Percentiles rank a stretch among this genome's conserved stretches.
These are phyloP conservation scores for Mohoua ochrocephala DNA, from an alignment of 2,113 vertebrate species.

Conservation along the genomic window DNA sequence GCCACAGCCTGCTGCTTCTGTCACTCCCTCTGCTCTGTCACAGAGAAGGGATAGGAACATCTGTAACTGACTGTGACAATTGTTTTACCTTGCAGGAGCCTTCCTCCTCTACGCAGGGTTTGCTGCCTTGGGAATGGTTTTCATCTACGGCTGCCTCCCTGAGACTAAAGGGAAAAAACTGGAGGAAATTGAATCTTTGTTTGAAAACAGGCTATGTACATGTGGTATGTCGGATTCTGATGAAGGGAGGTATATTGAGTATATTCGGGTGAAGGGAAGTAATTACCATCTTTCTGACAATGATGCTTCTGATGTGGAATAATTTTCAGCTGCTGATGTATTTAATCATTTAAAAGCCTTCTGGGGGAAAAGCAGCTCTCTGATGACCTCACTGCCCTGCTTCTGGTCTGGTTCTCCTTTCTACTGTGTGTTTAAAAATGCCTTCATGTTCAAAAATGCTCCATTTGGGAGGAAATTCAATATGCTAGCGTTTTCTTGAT, in stretches of 20 bases:
- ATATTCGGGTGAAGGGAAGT: conserved; percentile 97
- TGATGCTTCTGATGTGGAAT: conserved; percentile 95
- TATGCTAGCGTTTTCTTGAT: conserved; percentile 44
- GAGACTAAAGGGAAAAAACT: conserved; percentile 94
- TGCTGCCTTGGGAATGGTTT: conserved; percentile 85
- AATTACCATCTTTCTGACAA: conserved; percentile 99
- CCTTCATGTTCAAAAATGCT: conserved; percentile 59
- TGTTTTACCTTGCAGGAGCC: conserved; percentile 77
- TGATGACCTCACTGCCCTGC: conserved; percentile 73
- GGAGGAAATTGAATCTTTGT: conserved; percentile 95
- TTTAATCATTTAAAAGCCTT: conserved; percentile 69
- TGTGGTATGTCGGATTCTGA: conserved; percentile 91
- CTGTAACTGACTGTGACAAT: not conserved
- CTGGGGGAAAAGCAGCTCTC: conserved; percentile 64
- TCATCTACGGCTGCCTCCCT: conserved; percentile 92
- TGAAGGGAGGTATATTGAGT: conserved; percentile 94
- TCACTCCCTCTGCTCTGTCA: not conserved
- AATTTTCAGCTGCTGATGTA: conserved; percentile 64
- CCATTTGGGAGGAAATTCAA: conserved; percentile 40
- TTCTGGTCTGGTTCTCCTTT: conserved; percentile 74
- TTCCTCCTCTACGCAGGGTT: conserved; percentile 96
- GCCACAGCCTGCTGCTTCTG: not conserved
- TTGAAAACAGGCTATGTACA: conserved; percentile 90
- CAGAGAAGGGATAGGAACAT: not conserved
- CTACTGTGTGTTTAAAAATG: conserved; percentile 58